A percentile compares a stretch with the other conserved stretches of the same genome.
phyloP scores from a whole-genome alignment of 1,140 invertebrate genomes.

The Cotesia typhae region DNA sequence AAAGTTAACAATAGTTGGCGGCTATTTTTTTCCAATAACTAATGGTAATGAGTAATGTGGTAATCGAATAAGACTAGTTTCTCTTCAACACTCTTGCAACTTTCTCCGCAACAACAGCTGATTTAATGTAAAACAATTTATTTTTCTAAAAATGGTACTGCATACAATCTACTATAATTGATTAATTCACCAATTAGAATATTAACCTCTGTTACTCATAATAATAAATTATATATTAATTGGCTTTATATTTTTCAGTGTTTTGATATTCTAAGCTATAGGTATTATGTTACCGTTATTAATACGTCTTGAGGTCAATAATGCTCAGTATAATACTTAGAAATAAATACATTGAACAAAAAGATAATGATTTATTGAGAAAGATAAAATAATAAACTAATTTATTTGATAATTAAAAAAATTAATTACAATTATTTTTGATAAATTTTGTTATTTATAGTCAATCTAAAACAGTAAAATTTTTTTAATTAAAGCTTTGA shows the following conservation, averaged over 20 bases:
- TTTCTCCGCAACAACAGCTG: constrained; percentile 42
- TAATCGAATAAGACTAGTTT: constrained; percentile 18
- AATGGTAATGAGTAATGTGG: constrained; percentile 33
- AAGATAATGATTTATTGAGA: not conserved
- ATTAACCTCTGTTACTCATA: not conserved
- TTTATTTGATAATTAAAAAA: not conserved
- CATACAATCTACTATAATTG: not conserved
- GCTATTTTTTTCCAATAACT: constrained; percentile 28
- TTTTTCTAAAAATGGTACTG: not conserved
- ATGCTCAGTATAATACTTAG: too few relatives aligned
- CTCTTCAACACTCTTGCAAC: constrained; percentile 43
- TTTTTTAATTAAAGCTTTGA: not conserved
- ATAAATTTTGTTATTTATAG: too few relatives aligned
- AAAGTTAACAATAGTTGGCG: constrained; percentile 8
- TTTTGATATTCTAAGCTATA: not conserved
- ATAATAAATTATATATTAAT: too few relatives aligned
- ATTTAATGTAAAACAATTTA: not conserved
- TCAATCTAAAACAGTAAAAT: not conserved
- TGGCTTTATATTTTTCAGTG: not conserved
- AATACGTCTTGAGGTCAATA: not conserved
- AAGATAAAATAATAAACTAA: not conserved
- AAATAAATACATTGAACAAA: not conserved
- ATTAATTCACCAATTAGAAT: not conserved
- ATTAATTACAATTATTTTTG: not conserved
- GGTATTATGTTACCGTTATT: constrained; percentile 9